Conservation (phyloP, 1,140 invertebrate genomes). For the Drosophila carrolli region DNA sequence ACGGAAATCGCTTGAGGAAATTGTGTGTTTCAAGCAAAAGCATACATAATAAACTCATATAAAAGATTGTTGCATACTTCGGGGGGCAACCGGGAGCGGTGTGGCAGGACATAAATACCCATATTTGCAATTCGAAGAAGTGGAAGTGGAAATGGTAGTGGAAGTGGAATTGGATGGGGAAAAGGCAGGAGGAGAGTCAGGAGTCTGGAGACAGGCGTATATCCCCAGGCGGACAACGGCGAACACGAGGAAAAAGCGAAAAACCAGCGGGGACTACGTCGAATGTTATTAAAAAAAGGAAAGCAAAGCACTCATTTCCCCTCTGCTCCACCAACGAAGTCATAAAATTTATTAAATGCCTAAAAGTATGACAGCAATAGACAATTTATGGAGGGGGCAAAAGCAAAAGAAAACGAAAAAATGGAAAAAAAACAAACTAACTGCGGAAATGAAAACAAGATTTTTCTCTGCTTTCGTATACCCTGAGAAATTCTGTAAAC, state of each 20-base stretch:
- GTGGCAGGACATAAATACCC: slow-evolving; percentile 67
- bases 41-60: slow-evolving; percentile 83
- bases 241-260: slow-evolving; percentile 34
- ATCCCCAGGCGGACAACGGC: slow-evolving; percentile 68
- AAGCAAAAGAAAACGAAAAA: slow-evolving; percentile 3
- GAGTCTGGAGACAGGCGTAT: slow-evolving; percentile 33
- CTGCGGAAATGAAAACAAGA: slow-evolving; percentile 44
- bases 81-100: slow-evolving; percentile 9
- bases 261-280: slow-evolving; percentile 30
- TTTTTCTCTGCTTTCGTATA: slow-evolving; percentile 9
- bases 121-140: slow-evolving; percentile 65
- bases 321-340: slow-evolving; percentile 25
- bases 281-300: slow-evolving; percentile 75
- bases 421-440: slow-evolving; percentile 24
- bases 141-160: slow-evolving; percentile 21
- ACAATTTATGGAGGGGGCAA: slow-evolving; percentile 65
- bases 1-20: slow-evolving; percentile 83
- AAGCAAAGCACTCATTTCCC: slow-evolving; percentile 32
- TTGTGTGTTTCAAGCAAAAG: slow-evolving; percentile 81
- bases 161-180: slow-evolving; percentile 24
- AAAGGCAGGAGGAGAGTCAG: slow-evolving; percentile 6
- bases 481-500: slow-evolving; percentile 16
- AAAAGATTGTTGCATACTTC: slow-evolving; percentile 77
- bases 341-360: slow-evolving; percentile 83
- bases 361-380: slow-evolving; percentile 81